phyloP scores from a whole-genome alignment of 1,140 invertebrate species.

The Leptestheria dahalacensis region DNA sequence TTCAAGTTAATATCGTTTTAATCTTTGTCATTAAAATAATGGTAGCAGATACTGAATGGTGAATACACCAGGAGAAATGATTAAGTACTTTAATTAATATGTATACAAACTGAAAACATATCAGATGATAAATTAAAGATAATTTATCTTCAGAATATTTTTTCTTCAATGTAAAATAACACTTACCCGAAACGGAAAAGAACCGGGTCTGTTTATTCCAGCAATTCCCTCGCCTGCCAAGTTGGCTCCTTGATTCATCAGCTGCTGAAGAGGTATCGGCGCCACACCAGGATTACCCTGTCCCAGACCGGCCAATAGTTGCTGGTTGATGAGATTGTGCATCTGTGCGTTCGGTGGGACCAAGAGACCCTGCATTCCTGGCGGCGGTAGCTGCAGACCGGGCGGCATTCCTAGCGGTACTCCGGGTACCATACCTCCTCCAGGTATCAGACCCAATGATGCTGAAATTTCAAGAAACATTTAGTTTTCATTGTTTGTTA shows the following conservation, averaged over 20 bases:
- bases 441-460: slow-evolving; percentile 8
- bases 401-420: slow-evolving; percentile 20
- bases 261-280: background rate
- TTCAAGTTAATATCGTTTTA: too few relatives aligned
- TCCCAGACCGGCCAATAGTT: slow-evolving; percentile 1
- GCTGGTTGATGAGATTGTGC: background rate
- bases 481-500: too few relatives aligned
- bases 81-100: too few relatives aligned
- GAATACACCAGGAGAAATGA: slow-evolving; percentile 15
- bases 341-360: background rate
- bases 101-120: too few relatives aligned
- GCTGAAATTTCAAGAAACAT: slow-evolving; percentile 1
- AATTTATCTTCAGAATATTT: too few relatives aligned
- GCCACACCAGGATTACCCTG: too few relatives aligned
- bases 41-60: slow-evolving; percentile 6
- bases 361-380: slow-evolving; percentile 5
- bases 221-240: slow-evolving; percentile 3
- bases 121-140: too few relatives aligned
- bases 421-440: slow-evolving; percentile 18
- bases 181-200: too few relatives aligned
- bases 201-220: too few relatives aligned
- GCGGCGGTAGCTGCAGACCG: slow-evolving; percentile 15
- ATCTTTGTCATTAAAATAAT: background rate
- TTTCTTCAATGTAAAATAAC: too few relatives aligned
- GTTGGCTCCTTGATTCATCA: background rate